Conservation (phyloP, 1,140 invertebrate species). For the Dreissena rostriformis region DNA sequence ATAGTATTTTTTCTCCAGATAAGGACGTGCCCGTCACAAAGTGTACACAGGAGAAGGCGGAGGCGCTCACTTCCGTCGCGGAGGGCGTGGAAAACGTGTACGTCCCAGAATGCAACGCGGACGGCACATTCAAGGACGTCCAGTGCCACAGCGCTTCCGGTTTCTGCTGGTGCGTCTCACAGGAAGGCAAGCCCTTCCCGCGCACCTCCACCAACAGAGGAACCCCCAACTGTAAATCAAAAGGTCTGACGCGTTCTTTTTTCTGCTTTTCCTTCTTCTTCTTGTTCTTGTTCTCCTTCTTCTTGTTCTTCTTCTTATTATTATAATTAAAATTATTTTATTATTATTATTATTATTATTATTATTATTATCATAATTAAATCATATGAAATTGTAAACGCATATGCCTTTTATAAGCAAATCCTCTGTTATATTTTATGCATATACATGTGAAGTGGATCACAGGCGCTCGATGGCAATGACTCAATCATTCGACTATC, state of each 20-base stretch:
- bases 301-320: too few species aligned
- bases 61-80: conserved; percentile 60
- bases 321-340: too few species aligned
- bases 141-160: conserved; percentile 91
- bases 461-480: too few species aligned
- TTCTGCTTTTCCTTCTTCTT: too few species aligned
- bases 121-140: conserved; percentile 91
- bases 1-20: not conserved
- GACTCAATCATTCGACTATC: too few species aligned
- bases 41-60: conserved; percentile 65
- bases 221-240: conserved; percentile 86
- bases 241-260: not conserved
- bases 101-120: conserved; percentile 87
- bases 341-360: too few species aligned
- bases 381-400: too few species aligned
- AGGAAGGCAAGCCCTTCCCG: conserved; percentile 89
- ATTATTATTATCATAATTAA: too few species aligned
- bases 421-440: too few species aligned
- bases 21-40: conserved; percentile 51
- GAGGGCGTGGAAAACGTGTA: conserved; percentile 67
- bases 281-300: too few species aligned
- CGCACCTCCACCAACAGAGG: conserved; percentile 87
- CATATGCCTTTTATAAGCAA: too few species aligned
- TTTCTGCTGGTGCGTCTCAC: conserved; percentile 92
- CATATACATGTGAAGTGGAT: too few species aligned